Percentiles rank a stretch among this genome's conserved stretches.
phyloP scores from a whole-genome alignment of 2,113 vertebrate species.

The Erinaceus europaeus region DNA sequence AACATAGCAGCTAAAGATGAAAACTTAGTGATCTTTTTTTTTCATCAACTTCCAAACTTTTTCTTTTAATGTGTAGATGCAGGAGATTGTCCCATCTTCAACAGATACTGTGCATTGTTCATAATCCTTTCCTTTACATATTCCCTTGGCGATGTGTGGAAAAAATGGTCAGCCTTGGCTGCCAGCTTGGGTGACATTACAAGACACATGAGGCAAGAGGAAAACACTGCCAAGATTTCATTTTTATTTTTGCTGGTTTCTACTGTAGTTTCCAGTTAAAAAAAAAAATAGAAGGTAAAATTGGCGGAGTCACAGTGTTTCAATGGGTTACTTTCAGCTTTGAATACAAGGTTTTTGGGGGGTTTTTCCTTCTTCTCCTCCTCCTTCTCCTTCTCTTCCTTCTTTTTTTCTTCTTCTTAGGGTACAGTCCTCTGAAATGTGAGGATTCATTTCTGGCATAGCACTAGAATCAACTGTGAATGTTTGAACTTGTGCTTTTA shows the following conservation, averaged over 20 bases:
- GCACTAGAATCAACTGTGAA: background rate
- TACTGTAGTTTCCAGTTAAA: constrained; percentile 54
- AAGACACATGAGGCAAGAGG: constrained; percentile 48
- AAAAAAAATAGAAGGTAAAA: constrained; percentile 44
- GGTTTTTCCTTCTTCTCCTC: too few relatives aligned
- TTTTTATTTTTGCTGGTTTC: constrained; percentile 60
- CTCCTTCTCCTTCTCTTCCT: too few relatives aligned
- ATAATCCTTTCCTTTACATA: constrained; percentile 51
- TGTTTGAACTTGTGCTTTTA: constrained; percentile 52
- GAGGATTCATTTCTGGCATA: constrained; percentile 22
- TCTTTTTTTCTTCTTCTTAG: constrained; percentile 5
- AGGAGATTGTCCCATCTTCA: background rate
- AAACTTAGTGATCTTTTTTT: background rate
- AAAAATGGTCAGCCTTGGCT: constrained; percentile 45
- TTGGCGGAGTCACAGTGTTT: constrained; percentile 15
- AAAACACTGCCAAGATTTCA: constrained; percentile 46
- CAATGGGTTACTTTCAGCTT: constrained; percentile 44
- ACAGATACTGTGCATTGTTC: constrained; percentile 26
- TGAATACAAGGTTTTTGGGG: too few relatives aligned
- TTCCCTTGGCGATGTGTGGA: constrained; percentile 11
- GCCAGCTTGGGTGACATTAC: constrained; percentile 40
- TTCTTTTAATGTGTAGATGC: constrained; percentile 15
- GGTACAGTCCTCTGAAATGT: constrained; percentile 41
- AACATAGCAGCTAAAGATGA: background rate
- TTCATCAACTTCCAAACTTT: background rate